Evolutionary conservation across 35 echinoderm and acorn worm genomes (phyloP).

Genomic region (Eucidaris tribuloides): DNA sequence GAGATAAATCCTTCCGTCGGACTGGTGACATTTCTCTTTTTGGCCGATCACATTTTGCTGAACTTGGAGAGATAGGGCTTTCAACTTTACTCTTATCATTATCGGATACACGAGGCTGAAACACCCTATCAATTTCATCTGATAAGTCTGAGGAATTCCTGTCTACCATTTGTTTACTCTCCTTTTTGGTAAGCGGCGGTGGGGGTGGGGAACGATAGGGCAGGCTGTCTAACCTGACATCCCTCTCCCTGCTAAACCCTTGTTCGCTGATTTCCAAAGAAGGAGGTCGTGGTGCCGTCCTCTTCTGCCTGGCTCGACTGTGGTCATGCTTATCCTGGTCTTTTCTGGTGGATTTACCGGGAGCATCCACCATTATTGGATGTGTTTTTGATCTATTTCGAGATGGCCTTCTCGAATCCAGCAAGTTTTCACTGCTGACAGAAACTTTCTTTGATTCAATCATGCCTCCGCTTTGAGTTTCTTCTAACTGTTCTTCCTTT

Average conservation of each 20-base stretch:
- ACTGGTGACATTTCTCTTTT: slow-evolving; percentile 4
- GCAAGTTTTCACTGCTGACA: not conserved
- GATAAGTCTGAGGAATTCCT: slow-evolving; percentile 25
- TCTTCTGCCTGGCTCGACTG: slow-evolving; percentile 15
- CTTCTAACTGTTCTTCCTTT: too few species aligned
- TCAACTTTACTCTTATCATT: not conserved
- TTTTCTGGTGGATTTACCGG: not conserved
- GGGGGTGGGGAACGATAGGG: slow-evolving; percentile 44
- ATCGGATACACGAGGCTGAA: not conserved
- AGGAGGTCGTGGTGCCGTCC: slow-evolving; percentile 42
- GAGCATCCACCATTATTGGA: slow-evolving; percentile 6
- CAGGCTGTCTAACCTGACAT: slow-evolving; percentile 27
- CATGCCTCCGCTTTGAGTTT: too few species aligned
- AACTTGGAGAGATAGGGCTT: not conserved
- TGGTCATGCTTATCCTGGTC: not conserved
- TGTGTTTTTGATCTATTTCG: slow-evolving; percentile 39
- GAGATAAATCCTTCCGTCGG: not conserved
- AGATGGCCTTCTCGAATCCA: slow-evolving; percentile 5
- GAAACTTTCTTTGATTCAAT: slow-evolving; percentile 20
- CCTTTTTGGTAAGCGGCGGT: slow-evolving; percentile 13
- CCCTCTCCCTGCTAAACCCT: slow-evolving; percentile 9
- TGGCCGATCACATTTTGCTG: not conserved
- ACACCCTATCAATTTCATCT: not conserved
- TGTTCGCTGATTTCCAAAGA: slow-evolving; percentile 24
- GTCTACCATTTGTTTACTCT: slow-evolving; percentile 6